Evolutionary conservation across 2,797 vertebrate genomes (phyloP), one percentile per base, ranked within the genome.

Genomic region (Typhlichthys subterraneus): DNA sequence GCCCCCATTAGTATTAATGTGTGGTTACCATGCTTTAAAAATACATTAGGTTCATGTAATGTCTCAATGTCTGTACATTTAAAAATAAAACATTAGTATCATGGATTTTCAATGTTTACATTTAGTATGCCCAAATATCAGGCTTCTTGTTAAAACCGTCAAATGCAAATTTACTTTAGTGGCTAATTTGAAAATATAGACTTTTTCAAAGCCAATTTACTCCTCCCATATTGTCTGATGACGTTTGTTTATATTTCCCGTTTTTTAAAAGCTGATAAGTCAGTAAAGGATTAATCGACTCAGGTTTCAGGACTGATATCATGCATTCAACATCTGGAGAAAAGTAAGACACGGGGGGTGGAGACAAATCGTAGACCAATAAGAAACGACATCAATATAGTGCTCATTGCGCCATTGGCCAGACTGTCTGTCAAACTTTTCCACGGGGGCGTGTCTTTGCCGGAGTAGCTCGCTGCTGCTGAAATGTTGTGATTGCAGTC

Each of bases 401-500:
- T 2, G 0, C 0, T 0, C 53, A 3, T 33, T 5, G 29, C 0
- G 0, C 53, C 61, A 92, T 92, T 92, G 90, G 91, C 0, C 12
- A 2, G 1, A 1, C 1, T 3, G 1, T 9, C 62, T 72, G 89
- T 81, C 87, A 84, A 1, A 49, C 14, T 11, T 1, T 0, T 5
- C 0, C 1, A 11, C 0, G 46, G 53, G 81, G 92, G 92, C 85
- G 92, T 76, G 87, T 69, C 72, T 49, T 60, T 2, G 1, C 9
- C 42, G 58, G 52, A 61, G 23, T 63, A 62, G 69, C 81, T 13
- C 10, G 57, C 50, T 2, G 63, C 70, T 58, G 77, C 57, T 17
- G 60, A 33, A 65, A 71, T 86, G 88, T 86, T 90, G 87, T 81
- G 84, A 71, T 77, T 82, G 69, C 84, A 88, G 87, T 84, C 75